phyloP scores from a whole-genome alignment of 2,888 invertebrate species.

The Hypercompe scribonia region DNA sequence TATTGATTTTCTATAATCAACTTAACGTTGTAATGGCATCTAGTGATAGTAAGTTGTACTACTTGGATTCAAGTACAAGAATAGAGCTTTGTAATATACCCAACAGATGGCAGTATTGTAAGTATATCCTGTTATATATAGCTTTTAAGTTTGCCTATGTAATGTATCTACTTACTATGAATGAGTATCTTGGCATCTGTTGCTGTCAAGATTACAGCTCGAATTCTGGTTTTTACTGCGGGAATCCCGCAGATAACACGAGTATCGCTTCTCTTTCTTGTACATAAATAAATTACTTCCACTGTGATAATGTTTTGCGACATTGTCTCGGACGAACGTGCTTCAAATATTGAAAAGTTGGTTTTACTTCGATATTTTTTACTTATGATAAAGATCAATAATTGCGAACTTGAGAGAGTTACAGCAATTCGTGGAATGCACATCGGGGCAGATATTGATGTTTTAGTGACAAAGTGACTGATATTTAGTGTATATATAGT shows the following conservation, averaged over 20 bases:
- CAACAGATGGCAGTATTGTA: neutral
- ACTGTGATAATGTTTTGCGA: neutral
- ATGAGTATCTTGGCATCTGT: slow-evolving; percentile 1
- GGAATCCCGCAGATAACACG: slow-evolving; percentile 4
- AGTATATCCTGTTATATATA: neutral
- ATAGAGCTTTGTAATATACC: neutral
- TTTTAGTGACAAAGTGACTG: neutral
- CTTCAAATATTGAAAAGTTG: neutral
- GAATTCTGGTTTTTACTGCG: neutral
- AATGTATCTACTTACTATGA: neutral
- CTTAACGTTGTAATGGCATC: neutral
- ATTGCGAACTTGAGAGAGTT: neutral
- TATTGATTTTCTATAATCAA: neutral
- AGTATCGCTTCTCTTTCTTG: neutral
- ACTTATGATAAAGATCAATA: neutral
- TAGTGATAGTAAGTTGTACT: neutral
- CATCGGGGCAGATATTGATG: neutral
- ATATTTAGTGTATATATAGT: neutral
- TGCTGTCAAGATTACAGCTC: neutral
- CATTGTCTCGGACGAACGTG: slow-evolving; percentile 4
- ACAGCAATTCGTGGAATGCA: neutral
- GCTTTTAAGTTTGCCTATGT: neutral
- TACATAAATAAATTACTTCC: neutral
- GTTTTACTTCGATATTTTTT: neutral
- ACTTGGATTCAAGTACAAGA: neutral